Percentiles rank a stretch among this genome's conserved stretches.
These are phyloP conservation scores for Gila orcuttii DNA, from an alignment of 2,113 vertebrate genomes.

Conservation along the genomic window DNA sequence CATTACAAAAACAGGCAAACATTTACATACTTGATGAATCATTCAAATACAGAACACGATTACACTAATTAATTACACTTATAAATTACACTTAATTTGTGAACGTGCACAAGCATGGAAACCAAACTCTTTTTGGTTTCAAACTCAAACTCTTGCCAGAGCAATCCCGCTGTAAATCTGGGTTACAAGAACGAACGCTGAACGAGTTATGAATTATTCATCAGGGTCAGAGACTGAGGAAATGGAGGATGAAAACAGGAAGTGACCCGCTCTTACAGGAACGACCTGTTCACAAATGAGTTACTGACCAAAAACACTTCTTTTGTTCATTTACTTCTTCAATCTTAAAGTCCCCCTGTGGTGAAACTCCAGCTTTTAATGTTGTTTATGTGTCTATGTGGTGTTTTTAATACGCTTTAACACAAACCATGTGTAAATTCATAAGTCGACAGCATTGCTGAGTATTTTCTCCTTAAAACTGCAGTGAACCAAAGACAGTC, in stretches of 20 bases:
- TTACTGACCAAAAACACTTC: neutral
- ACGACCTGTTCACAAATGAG: neutral
- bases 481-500: no score
- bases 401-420: no score
- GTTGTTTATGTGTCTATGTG: no score
- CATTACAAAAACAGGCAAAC: neutral
- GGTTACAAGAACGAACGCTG: neutral
- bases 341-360: no score
- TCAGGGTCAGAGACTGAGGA: neutral
- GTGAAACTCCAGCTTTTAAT: no score
- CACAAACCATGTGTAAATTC: no score
- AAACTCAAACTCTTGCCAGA: no score
- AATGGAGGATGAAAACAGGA: neutral
- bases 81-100: neutral
- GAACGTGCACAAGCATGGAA: neutral
- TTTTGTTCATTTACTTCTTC: no score
- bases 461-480: no score
- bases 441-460: no score
- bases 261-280: neutral
- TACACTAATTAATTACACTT: neutral
- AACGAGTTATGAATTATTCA: slow-evolving; percentile 13
- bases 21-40: neutral
- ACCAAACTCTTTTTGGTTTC: neutral
- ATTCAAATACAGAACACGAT: neutral
- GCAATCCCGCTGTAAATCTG: neutral